phyloP scores from a whole-genome alignment of 1,140 invertebrate species.

The Chymomyza costata region DNA sequence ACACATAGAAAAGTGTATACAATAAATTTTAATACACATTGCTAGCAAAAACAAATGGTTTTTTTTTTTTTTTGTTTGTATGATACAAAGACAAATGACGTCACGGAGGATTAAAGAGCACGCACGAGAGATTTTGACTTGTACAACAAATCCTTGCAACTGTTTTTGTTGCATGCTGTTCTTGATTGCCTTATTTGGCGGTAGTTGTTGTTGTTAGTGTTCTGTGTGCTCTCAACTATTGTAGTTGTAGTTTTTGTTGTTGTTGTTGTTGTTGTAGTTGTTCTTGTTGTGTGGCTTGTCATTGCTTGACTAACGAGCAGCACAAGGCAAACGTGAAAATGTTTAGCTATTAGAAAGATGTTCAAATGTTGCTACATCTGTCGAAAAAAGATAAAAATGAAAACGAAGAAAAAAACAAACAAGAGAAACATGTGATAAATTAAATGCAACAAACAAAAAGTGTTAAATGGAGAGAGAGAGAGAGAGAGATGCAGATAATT shows the following conservation, averaged over 20 bases:
- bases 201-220: slow-evolving; percentile 13
- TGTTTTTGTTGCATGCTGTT: too few relatives aligned
- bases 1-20: too few relatives aligned
- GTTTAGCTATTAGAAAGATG: slow-evolving; percentile 53
- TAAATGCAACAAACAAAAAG: slow-evolving; percentile 17
- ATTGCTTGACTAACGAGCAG: slow-evolving; percentile 63
- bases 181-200: too few relatives aligned
- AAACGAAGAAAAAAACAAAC: slow-evolving; percentile 35
- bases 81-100: slow-evolving; percentile 27
- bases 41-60: too few relatives aligned
- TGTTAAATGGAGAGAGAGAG: slow-evolving; percentile 16
- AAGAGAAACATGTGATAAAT: slow-evolving; percentile 42
- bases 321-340: slow-evolving; percentile 49
- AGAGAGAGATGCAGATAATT: slow-evolving; percentile 5
- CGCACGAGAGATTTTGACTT: slow-evolving; percentile 18
- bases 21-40: too few relatives aligned
- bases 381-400: slow-evolving; percentile 46
- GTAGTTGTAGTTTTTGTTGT: slow-evolving; percentile 12
- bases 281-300: slow-evolving; percentile 46
- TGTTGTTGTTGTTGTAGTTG: slow-evolving; percentile 18
- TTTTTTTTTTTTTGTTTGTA: too few relatives aligned
- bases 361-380: slow-evolving; percentile 68
- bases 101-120: slow-evolving; percentile 10
- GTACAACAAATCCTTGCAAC: slow-evolving; percentile 9
- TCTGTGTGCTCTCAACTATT: slow-evolving; percentile 1